Evolutionary conservation across 2,797 vertebrate genomes (phyloP), one percentile per base, ranked within the genome.

Genomic region (Protosalanx chinensis): DNA sequence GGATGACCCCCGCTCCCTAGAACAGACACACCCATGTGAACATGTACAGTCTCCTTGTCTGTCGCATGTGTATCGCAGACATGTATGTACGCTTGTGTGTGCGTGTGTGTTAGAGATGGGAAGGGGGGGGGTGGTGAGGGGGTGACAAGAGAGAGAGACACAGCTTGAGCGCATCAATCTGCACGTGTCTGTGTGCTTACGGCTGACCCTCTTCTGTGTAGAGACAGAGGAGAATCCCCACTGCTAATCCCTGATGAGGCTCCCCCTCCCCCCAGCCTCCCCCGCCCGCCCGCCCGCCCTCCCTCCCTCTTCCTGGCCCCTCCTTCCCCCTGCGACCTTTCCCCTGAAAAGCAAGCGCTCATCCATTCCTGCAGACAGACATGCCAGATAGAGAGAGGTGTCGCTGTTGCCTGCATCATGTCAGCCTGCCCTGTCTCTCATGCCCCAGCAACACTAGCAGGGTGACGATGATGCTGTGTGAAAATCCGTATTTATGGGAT

Each of bases 331-430:
- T 29, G 32, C 35, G 68, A 84, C 79, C 80, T 81, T 85, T 85
- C 82, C 81, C 84, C 82, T 82, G 79, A 75, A 85, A 83, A 79
- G 51, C 51, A 53, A 53, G 72, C 69, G 64, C 64, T 72, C 61
- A 72, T 72, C 67, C 56, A 35, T 59, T 62, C 64, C n/a, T 29
- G 27, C 32, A 68, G 59, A 71, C 65, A 58, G 35, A 62, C 71
- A n/a, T 56, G 32, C 60, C 70, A 57, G 58, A 71, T 63, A 57
- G 70, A 68, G 29, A 18, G 20, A 5, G 10, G 60, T 35, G 70
- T 13, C 16, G 23, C 33, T 58, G 64, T 66, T 57, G 49, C 49
- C 16, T 71, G 32, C 49, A 53, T 58, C 59, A 58, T 62, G 15
- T 64, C 59, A 58, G 60, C 30, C 60, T 6, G 7, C 12, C 12